Percentiles rank a stretch among this genome's conserved stretches.
Conservation (phyloP, 2,888 invertebrate species). For the Eupithecia tripunctaria region DNA sequence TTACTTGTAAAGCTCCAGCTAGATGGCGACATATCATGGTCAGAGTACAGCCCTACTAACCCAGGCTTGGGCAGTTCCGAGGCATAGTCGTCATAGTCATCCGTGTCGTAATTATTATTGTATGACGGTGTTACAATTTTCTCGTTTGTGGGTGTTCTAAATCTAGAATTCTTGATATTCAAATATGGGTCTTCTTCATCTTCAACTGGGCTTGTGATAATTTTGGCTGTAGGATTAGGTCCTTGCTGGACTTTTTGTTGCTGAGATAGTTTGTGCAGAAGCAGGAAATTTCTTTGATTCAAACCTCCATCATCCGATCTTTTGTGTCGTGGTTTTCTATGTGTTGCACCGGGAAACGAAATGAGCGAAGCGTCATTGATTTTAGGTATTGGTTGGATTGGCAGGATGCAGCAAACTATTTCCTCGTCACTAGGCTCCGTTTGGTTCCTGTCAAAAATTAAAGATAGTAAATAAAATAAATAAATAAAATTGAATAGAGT, state of each 20-base stretch:
- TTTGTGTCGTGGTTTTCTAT: conserved; percentile 45
- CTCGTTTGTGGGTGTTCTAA: conserved; percentile 46
- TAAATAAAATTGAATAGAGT: no score
- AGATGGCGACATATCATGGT: conserved; percentile 55
- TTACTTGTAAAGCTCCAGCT: conserved; percentile 56
- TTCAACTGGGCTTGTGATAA: conserved; percentile 53
- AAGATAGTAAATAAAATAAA: no score
- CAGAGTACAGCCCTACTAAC: conserved; percentile 72
- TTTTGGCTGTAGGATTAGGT: conserved; percentile 48
- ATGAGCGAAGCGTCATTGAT: conserved; percentile 43
- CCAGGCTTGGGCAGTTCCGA: conserved; percentile 74
- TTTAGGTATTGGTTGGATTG: conserved; percentile 44
- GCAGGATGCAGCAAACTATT: conserved; percentile 64
- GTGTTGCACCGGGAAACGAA: conserved; percentile 50
- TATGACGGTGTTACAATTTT: conserved; percentile 36
- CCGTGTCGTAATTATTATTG: conserved; percentile 55
- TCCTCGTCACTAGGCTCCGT: conserved; percentile 40
- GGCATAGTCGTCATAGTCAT: conserved; percentile 64
- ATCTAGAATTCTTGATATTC: conserved; percentile 70
- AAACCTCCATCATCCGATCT: conserved; percentile 55
- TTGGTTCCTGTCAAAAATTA: conserved; percentile 45
- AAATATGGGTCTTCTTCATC: conserved; percentile 73
- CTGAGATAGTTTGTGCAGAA: conserved; percentile 57
- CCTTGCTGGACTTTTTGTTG: conserved; percentile 47
- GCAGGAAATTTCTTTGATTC: conserved; percentile 64